Conservation (phyloP, 2,888 invertebrate species). For the Sinhomidia bicolor region DNA sequence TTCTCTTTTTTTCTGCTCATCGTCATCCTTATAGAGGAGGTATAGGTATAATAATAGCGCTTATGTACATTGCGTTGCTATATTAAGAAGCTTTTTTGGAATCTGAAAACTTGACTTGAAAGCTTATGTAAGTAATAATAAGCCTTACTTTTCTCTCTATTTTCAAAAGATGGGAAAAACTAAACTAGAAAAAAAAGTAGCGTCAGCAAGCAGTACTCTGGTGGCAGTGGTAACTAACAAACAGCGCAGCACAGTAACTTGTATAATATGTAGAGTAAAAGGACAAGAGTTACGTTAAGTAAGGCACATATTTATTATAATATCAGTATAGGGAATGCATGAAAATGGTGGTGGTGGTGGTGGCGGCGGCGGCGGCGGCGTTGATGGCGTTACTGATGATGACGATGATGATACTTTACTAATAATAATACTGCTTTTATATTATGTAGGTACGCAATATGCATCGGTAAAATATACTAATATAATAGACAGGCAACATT, state of each 20-base stretch:
- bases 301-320: slow-evolving; percentile 16
- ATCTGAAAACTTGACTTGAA: slow-evolving; percentile 5
- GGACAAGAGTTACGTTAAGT: background rate
- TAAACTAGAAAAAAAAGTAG: background rate
- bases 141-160: background rate
- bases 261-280: slow-evolving; percentile 32
- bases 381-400: background rate
- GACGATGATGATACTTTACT: slow-evolving; percentile 13
- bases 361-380: background rate
- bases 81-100: background rate
- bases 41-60: background rate
- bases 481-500: slow-evolving; percentile 28
- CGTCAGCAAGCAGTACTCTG: background rate
- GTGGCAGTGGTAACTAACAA: background rate
- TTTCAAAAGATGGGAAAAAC: background rate
- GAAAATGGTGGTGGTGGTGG: background rate
- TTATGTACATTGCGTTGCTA: too few relatives aligned
- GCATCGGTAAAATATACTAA: too few relatives aligned
- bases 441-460: background rate
- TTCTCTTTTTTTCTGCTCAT: slow-evolving; percentile 5
- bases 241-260: slow-evolving; percentile 2
- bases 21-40: background rate
- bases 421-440: background rate
- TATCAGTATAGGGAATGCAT: background rate
- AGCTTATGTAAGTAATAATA: background rate